Evolutionary conservation across 2,888 invertebrate genomes (phyloP).

Genomic region (Drosophila ustulata): DNA sequence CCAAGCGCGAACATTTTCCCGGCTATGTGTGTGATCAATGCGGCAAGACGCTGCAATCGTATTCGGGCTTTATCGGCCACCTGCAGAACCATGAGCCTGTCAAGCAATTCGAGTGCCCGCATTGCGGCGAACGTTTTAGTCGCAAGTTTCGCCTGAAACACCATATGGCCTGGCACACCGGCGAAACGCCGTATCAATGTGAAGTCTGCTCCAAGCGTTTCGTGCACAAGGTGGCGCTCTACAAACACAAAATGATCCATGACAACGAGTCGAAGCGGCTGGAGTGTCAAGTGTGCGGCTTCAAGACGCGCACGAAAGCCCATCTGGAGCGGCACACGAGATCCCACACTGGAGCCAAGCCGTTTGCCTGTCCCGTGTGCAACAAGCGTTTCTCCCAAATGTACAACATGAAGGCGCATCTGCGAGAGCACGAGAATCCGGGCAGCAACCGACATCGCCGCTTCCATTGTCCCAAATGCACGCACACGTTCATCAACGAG

Average conservation of each 20-base stretch:
- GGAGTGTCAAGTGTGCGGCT: conserved; percentile 83
- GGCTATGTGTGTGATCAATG: conserved; percentile 78
- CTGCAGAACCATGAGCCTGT: conserved; percentile 70
- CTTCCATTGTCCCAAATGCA: conserved; percentile 69
- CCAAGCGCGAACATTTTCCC: conserved; percentile 72
- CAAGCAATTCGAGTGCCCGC: conserved; percentile 75
- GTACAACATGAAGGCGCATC: conserved; percentile 77
- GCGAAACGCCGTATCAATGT: conserved; percentile 74
- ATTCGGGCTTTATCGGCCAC: conserved; percentile 74
- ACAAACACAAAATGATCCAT: conserved; percentile 77
- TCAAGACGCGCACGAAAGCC: conserved; percentile 85
- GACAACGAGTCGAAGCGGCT: conserved; percentile 76
- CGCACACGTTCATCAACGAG: conserved; percentile 73
- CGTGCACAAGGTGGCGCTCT: conserved; percentile 75
- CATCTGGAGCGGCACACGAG: conserved; percentile 85
- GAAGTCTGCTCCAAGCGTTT: conserved; percentile 72
- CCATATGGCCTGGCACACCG: conserved; percentile 78
- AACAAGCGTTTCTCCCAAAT: conserved; percentile 77
- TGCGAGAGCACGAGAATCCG: conserved; percentile 71
- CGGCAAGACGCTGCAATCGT: conserved; percentile 71
- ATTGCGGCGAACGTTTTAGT: conserved; percentile 71
- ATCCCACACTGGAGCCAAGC: conserved; percentile 85
- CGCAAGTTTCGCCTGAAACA: conserved; percentile 71
- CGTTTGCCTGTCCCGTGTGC: conserved; percentile 71
- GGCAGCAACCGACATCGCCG: conserved; percentile 72